Base-by-base conservation (phyloP, 2,113 vertebrate species). In the Orientallactaga bullata region DNA sequence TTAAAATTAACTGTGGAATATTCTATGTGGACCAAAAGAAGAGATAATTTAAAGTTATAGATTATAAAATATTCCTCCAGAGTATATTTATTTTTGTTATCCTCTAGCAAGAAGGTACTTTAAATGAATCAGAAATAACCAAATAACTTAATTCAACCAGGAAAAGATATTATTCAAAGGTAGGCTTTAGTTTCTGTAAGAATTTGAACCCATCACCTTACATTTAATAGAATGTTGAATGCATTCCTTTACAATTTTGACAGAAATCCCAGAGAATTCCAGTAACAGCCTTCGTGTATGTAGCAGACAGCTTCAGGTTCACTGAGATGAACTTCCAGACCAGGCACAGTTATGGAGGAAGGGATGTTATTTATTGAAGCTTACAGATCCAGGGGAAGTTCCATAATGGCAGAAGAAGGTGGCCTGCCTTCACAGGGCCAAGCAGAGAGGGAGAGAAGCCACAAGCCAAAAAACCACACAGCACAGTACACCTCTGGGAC, bases 71-170 rank as follows among this genome's bases (percentile, higher is more conserved):
- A 63, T 91, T 69, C 37, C 47, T 68, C 79, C 51, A 73, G 73
- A 73, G 10, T 79, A 18, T 30, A 61, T 88, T 79, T 78, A 71
- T 65, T 81, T 89, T 61, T 69, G 61, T 92, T 81, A 83, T 21
- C 15, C 73, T 85, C 23, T 68, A 58, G n/a, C 47, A 63, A 47
- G 12, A 9, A 91, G 85, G n/a, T 39, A 55, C 4, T 91, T 83
- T 79, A 93, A 83, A 74, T n/a, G n/a, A 55, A 71, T n/a, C 81
- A 55, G 47, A 85, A 89, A 81, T 94, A 28, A 35, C 37, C 74
- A n/a, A 80, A 7, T 42, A 84, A 95, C 55, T 81, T 86, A 90
- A 84, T 93, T 74, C 55, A 60, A 8, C 74, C 60, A 63, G 39
- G 23, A 82, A 55, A 80, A 81, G 15, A 86, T 51, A 74, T 79